phyloP scores from a whole-genome alignment of 2,797 vertebrate species.

The Philypnodon macrostomus region DNA sequence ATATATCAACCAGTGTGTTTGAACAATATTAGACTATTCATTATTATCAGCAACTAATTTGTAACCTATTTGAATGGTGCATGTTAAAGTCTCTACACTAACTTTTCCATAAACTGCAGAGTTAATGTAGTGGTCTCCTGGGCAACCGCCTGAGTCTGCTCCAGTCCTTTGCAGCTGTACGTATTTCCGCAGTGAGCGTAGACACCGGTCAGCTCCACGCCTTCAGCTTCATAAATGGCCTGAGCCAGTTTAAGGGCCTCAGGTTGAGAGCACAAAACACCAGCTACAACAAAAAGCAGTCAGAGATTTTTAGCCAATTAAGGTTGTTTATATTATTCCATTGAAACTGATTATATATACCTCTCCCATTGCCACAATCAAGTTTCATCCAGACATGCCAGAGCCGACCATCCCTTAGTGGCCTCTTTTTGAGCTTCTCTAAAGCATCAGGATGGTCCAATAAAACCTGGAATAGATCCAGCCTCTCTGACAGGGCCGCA shows the following conservation, averaged over 20 bases:
- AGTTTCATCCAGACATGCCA: conserved; percentile 86
- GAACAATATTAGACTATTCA: too few relatives aligned
- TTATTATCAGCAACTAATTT: too few relatives aligned
- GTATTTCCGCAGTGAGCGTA: conserved; percentile 87
- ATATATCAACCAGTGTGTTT: too few relatives aligned
- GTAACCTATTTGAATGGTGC: too few relatives aligned
- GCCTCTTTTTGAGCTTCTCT: conserved; percentile 62
- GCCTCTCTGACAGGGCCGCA: conserved; percentile 68
- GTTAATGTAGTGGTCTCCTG: conserved; percentile 69
- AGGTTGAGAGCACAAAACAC: conserved; percentile 70
- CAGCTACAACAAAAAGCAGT: conserved; percentile 61
- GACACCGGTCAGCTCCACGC: conserved; percentile 77
- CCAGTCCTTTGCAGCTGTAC: conserved; percentile 73
- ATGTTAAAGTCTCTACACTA: conserved; percentile 25
- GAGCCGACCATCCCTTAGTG: conserved; percentile 54
- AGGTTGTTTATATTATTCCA: neutral
- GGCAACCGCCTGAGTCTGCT: conserved; percentile 74
- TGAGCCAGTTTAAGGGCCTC: conserved; percentile 70
- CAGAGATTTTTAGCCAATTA: neutral
- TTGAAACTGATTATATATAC: conserved; percentile 36
- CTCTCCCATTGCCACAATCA: conserved; percentile 84
- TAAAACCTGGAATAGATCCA: conserved; percentile 79
- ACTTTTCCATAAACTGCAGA: conserved; percentile 80
- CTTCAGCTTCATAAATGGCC: conserved; percentile 55
- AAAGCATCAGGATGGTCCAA: conserved; percentile 74